Conservation (phyloP, 2,888 invertebrate genomes). For the Chloromyia formosa region DNA sequence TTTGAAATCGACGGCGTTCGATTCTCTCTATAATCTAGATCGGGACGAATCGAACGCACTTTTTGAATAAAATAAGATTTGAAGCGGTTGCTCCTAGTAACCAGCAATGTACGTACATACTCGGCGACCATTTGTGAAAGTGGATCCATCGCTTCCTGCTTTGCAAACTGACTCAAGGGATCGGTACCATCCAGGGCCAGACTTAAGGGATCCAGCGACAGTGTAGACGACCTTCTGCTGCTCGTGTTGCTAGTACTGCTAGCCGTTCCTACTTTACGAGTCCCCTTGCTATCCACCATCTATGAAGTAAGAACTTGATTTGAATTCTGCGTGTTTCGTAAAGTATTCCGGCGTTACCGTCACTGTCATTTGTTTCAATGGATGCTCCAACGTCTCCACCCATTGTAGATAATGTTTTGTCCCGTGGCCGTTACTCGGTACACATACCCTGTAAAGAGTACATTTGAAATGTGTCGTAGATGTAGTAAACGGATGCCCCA, state of each 20-base stretch:
- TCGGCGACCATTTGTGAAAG: slow-evolving; percentile 69
- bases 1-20: no score
- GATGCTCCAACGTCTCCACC: slow-evolving; percentile 66
- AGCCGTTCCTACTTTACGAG: slow-evolving; percentile 60
- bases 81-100: no score
- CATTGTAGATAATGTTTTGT: slow-evolving; percentile 56
- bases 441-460: slow-evolving; percentile 58
- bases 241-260: slow-evolving; percentile 64
- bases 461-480: not conserved
- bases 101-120: slow-evolving; percentile 58
- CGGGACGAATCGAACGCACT: no score
- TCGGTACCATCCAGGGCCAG: slow-evolving; percentile 75
- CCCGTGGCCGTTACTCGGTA: slow-evolving; percentile 57
- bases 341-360: no score
- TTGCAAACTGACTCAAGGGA: slow-evolving; percentile 77
- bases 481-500: not conserved
- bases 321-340: not conserved
- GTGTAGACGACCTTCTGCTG: slow-evolving; percentile 67
- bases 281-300: slow-evolving; percentile 67
- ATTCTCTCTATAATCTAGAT: no score
- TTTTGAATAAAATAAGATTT: no score
- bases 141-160: slow-evolving; percentile 70
- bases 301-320: slow-evolving; percentile 54
- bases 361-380: slow-evolving; percentile 67
- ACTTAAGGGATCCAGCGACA: slow-evolving; percentile 67